Conservation (phyloP, 2,888 invertebrate genomes). For the Coecobrya sp. region DNA sequence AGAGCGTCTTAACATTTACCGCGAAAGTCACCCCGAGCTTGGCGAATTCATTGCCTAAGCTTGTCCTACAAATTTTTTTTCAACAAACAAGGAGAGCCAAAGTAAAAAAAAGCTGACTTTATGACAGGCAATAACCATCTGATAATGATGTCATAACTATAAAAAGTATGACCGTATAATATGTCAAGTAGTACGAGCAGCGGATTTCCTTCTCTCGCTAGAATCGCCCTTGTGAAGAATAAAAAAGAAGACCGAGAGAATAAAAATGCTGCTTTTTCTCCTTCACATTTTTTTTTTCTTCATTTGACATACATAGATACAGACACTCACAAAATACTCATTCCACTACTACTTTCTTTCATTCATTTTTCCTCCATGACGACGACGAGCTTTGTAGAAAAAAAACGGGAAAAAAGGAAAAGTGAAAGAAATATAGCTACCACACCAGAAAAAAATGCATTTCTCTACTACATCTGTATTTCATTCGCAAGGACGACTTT, state of each 20-base stretch:
- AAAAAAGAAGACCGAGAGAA: constrained; percentile 10
- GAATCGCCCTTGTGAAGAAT: background rate
- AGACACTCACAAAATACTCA: background rate
- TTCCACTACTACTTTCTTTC: too few species aligned
- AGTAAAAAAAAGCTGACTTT: constrained; percentile 61
- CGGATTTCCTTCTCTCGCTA: constrained; percentile 58
- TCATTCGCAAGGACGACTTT: constrained; percentile 43
- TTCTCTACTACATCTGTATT: constrained; percentile 40
- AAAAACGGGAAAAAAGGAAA: background rate
- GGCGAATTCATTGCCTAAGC: background rate
- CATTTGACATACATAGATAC: constrained; percentile 39
- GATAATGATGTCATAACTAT: constrained; percentile 77
- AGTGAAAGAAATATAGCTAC: background rate
- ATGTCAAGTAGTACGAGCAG: constrained; percentile 67
- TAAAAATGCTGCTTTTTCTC: constrained; percentile 34
- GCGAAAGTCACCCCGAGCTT: background rate
- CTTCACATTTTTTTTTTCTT: constrained; percentile 57
- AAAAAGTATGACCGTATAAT: constrained; percentile 60
- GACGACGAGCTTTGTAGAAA: background rate
- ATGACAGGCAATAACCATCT: constrained; percentile 74
- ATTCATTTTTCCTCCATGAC: constrained; percentile 52
- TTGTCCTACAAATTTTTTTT: constrained; percentile 40
- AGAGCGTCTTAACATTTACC: background rate
- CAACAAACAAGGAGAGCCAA: constrained; percentile 31
- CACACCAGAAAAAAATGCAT: constrained; percentile 59